Percentiles rank a stretch among this genome's conserved stretches.
These are phyloP conservation scores for Apis florea DNA, from an alignment of 1,140 invertebrate genomes.

Conservation along the genomic window DNA sequence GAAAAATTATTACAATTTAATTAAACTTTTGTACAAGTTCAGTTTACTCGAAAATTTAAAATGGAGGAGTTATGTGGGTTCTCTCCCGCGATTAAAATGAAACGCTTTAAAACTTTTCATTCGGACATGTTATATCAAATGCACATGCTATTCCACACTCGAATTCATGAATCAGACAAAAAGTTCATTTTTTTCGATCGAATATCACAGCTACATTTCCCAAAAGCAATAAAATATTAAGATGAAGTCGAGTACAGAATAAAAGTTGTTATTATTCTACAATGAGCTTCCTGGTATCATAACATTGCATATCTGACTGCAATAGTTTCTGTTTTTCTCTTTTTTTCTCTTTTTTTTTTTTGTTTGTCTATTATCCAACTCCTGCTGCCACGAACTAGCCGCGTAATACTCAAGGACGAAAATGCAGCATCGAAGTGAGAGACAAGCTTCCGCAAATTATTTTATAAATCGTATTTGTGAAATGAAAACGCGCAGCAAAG, in stretches of 20 bases:
- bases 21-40: too few relatives aligned
- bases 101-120: slow-evolving; percentile 19
- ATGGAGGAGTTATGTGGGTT: neutral
- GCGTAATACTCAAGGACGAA: neutral
- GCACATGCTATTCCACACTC: slow-evolving; percentile 14
- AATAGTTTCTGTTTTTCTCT: neutral
- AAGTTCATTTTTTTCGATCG: slow-evolving; percentile 43
- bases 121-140: neutral
- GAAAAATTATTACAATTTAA: too few relatives aligned
- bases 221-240: slow-evolving; percentile 33
- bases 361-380: slow-evolving; percentile 11
- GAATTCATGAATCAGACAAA: slow-evolving; percentile 21
- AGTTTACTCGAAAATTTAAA: slow-evolving; percentile 14
- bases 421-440: neutral
- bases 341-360: neutral
- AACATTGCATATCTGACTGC: slow-evolving; percentile 31
- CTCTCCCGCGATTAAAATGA: slow-evolving; percentile 11
- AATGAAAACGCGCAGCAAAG: slow-evolving; percentile 27
- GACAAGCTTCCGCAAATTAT: neutral
- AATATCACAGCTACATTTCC: slow-evolving; percentile 12
- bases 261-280: slow-evolving; percentile 26
- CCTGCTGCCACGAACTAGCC: slow-evolving; percentile 30
- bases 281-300: slow-evolving; percentile 40
- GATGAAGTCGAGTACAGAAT: slow-evolving; percentile 10
- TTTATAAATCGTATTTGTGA: slow-evolving; percentile 43